Evolutionary conservation across 2,888 invertebrate genomes (phyloP), one percentile per base, ranked within the genome.

Genomic region (Lasioglossum lativentre): DNA sequence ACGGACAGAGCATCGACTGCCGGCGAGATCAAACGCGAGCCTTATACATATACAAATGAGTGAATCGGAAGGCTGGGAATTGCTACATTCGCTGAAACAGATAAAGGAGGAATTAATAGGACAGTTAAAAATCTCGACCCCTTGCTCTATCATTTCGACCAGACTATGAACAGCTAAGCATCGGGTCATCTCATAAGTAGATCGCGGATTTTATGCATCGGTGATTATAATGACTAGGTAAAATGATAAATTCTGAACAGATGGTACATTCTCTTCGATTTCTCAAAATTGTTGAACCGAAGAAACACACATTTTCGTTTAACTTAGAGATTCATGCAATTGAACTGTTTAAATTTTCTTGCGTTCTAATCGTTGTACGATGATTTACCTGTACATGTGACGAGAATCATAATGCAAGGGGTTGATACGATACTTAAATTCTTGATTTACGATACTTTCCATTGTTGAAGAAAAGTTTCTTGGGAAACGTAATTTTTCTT

Each of bases 1-100:
- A 80, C 79, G 86, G 84, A 74, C 71, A 78, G 87, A 90, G 90
- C 88, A 88, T 88, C 82, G 90, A 88, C 85, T 83, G 88, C 83
- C 79, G 81, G 84, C 75, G 75, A 73, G 73, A 52, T 38, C 30
- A 66, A 76, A 80, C 38, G 74, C 78, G 56, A 81, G 78, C 87
- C 81, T 82, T 86, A 80, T 83, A 80, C 78, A 86, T 83, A 82
- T 83, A 80, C 72, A 45, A 45, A 56, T 4, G 38, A 45, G 23
- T 4, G 38, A 8, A n/a, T 8, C 52, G n/a, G 10, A n/a, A 23
- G n/a, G n/a, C 23, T 52, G 52, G 10, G 52, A n/a, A 23, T 10
- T 52, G 23, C n/a, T n/a, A n/a, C 52, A 52, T n/a, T 52, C 52
- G 52, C 0, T 52, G 59, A 27, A 59, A 59, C 27, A 59, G 59